Conservation (phyloP, 2,888 invertebrate species). For the Apamea anceps region DNA sequence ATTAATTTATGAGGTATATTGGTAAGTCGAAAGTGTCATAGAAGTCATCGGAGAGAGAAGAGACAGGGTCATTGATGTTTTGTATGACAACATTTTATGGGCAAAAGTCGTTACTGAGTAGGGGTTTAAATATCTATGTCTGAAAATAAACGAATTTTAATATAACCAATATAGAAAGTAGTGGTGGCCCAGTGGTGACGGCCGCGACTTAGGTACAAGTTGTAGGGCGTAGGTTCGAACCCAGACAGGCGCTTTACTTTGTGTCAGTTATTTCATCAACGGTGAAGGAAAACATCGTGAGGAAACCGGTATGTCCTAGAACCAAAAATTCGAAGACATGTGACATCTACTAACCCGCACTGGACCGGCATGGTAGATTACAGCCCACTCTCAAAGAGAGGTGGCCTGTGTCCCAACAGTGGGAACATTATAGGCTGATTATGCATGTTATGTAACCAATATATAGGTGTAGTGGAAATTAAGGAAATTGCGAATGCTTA, state of each 20-base stretch:
- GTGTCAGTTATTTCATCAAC: neutral
- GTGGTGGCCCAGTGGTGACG: neutral
- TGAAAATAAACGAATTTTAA: neutral
- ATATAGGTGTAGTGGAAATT: neutral
- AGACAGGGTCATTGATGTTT: neutral
- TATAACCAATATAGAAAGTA: neutral
- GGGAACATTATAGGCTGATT: neutral
- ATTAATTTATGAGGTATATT: constrained; percentile 4
- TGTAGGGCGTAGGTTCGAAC: neutral
- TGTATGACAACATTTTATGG: too few species aligned
- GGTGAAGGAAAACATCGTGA: neutral
- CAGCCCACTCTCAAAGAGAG: neutral
- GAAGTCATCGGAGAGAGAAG: neutral
- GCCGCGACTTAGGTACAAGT: neutral
- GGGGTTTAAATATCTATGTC: neutral
- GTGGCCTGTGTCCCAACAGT: neutral
- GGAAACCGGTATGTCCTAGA: neutral
- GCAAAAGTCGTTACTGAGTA: too few species aligned
- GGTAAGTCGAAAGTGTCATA: neutral
- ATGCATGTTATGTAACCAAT: neutral
- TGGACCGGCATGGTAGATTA: neutral
- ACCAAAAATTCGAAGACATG: neutral
- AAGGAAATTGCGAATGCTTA: neutral
- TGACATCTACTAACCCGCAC: neutral
- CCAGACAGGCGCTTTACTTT: neutral